Percentiles rank a stretch among this genome's conserved stretches.
Conservation (phyloP, 2,888 invertebrate genomes). For the Cistogaster globosa region DNA sequence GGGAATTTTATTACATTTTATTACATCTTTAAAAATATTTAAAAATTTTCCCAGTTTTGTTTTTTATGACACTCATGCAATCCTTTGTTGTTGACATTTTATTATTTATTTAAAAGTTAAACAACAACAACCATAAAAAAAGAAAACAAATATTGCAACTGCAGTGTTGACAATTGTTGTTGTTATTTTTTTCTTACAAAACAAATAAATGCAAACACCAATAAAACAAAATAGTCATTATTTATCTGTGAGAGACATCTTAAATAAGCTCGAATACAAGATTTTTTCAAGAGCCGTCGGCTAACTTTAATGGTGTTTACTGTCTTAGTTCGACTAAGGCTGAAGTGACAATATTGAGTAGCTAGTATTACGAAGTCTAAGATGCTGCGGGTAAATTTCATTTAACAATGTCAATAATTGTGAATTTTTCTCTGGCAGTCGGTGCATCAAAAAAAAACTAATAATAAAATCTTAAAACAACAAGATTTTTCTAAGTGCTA, state of each 20-base stretch:
- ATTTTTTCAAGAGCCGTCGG: constrained; percentile 42
- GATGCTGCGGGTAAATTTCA: constrained; percentile 24
- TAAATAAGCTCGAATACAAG: constrained; percentile 4
- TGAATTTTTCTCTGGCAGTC: not conserved
- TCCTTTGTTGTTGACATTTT: constrained; percentile 54
- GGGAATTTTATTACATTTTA: constrained; percentile 59
- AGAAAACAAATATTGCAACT: constrained; percentile 63
- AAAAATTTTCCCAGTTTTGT: constrained; percentile 40
- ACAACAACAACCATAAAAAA: constrained; percentile 1
- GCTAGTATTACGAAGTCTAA: not conserved
- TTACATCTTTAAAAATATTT: constrained; percentile 62
- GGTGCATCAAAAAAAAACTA: constrained; percentile 57
- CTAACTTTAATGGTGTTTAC: constrained; percentile 39
- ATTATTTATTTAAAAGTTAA: constrained; percentile 41
- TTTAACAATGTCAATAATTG: not conserved
- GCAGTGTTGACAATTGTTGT: constrained; percentile 54
- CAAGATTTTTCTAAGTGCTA: constrained; percentile 15
- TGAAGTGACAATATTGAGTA: constrained; percentile 30
- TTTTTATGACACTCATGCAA: constrained; percentile 51
- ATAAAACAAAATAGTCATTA: constrained; percentile 3
- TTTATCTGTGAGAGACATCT: not conserved
- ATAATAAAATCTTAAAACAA: not conserved
- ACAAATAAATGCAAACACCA: constrained; percentile 40
- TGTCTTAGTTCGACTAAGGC: not conserved
- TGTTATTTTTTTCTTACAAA: constrained; percentile 31